Conservation (phyloP, 2,113 vertebrate species). For the Pseudopodoces humilis region DNA sequence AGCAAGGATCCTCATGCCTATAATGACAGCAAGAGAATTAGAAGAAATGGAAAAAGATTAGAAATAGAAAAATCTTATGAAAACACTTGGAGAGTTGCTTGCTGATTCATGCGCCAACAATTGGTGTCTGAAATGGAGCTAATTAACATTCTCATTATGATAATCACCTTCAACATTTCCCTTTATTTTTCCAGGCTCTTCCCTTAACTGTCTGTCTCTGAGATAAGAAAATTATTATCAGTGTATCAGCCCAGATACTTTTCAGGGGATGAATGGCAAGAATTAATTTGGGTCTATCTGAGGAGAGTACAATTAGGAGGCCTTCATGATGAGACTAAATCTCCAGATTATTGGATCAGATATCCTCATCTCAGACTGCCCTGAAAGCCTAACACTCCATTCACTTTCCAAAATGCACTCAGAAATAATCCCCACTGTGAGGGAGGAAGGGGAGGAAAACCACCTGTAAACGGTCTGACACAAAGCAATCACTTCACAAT, state of each 20-base stretch:
- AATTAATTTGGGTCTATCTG: constrained; percentile 42
- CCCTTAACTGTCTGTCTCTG: not conserved
- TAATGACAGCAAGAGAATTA: not conserved
- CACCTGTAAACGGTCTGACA: not conserved
- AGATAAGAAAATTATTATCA: constrained; percentile 54
- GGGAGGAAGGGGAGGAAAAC: not conserved
- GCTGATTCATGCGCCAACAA: not conserved
- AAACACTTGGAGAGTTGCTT: not conserved
- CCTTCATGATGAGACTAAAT: constrained; percentile 38
- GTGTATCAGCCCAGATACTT: constrained; percentile 38
- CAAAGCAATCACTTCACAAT: not conserved
- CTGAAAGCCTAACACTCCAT: not conserved
- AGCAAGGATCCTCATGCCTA: not conserved
- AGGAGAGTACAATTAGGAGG: constrained; percentile 34
- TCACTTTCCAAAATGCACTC: not conserved
- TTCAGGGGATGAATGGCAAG: constrained; percentile 43
- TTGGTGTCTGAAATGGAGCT: constrained; percentile 7
- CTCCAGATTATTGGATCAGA: constrained; percentile 22
- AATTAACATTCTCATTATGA: constrained; percentile 59
- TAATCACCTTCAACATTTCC: constrained; percentile 44
- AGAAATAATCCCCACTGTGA: not conserved
- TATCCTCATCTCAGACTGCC: not conserved
- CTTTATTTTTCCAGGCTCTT: constrained; percentile 16
- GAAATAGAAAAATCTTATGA: not conserved
- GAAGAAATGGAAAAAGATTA: not conserved